Evolutionary conservation across 2,888 invertebrate species (phyloP), one percentile per base, ranked within the genome.

Genomic region (Rhorus exstirpatorius): DNA sequence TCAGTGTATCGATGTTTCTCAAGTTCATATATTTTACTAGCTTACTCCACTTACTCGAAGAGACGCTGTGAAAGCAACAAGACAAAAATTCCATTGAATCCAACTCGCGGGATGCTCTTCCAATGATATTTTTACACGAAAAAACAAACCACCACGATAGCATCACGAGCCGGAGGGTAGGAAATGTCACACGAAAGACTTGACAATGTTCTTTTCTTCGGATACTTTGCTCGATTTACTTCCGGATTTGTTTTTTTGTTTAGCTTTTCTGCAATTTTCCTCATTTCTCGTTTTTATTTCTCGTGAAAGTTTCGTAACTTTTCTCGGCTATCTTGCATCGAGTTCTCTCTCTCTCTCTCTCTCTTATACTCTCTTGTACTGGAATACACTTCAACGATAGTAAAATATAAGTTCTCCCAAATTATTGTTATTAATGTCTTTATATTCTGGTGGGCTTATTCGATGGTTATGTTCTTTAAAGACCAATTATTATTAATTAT

Each of bases 121-220:
- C 31, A 55, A 55, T 55, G 26, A 55, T 31, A 55, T 55, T 55
- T 55, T 26, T 55, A 6, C 55, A 26, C n/a, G n/a, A 26, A n/a
- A 55, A 31, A 55, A 55, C 26, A n/a, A 55, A 55, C 3, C 14
- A 26, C 26, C 26, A 2, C n/a, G 26, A 26, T n/a, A 26, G 26
- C 3, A 51, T 51, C 51, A 21, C 51, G 21, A 51, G n/a, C n/a
- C n/a, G 19, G 8, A 19, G 1, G 3, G 55, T 51, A 55, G 26
- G 55, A 14, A 46, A 21, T 41, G 63, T 31, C 38, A 38, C 44
- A 10, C 8, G 41, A 3, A 26, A 55, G 26, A 55, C 65, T 75
- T 65, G 31, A 53, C 31, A 63, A n/a, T 65, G 63, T 41, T 31
- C 53, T 51, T 51, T 51, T 51, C 2, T 21, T 44, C 49, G 41